Evolutionary conservation across 1,140 invertebrate genomes (phyloP).

Genomic region (Pinna nobilis): DNA sequence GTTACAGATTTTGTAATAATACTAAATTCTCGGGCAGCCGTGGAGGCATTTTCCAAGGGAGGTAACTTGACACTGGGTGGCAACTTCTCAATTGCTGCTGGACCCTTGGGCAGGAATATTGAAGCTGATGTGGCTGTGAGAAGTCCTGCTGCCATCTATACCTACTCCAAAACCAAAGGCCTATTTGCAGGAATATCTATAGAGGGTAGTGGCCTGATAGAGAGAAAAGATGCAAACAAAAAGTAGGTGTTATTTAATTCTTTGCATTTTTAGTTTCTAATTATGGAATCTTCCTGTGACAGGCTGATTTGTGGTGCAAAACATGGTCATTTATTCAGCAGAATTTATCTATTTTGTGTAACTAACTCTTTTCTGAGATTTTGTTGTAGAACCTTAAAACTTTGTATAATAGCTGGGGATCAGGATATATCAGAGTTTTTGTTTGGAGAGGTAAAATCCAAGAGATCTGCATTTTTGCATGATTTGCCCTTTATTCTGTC

Average conservation of each 20-base stretch:
- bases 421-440: neutral
- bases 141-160: slow-evolving; percentile 69
- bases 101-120: slow-evolving; percentile 67
- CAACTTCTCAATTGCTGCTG: slow-evolving; percentile 70
- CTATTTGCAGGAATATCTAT: slow-evolving; percentile 71
- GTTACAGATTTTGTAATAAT: slow-evolving; percentile 73
- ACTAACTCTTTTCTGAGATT: neutral
- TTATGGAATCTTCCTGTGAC: too few species aligned
- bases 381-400: neutral
- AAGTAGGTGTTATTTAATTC: slow-evolving; percentile 66
- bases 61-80: slow-evolving; percentile 72
- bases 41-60: slow-evolving; percentile 72
- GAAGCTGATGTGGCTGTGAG: slow-evolving; percentile 68
- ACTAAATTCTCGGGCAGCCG: slow-evolving; percentile 63
- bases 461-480: too few species aligned
- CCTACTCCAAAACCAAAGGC: slow-evolving; percentile 72
- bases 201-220: slow-evolving; percentile 69
- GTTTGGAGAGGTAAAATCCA: too few species aligned
- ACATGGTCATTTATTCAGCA: neutral
- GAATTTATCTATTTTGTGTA: neutral
- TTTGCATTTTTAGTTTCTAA: neutral
- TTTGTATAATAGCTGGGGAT: neutral
- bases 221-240: slow-evolving; percentile 71
- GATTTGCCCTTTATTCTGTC: too few species aligned
- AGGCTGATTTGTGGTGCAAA: neutral